phyloP scores from a whole-genome alignment of 1,140 invertebrate genomes.

The Philopotamus ludificatus region DNA sequence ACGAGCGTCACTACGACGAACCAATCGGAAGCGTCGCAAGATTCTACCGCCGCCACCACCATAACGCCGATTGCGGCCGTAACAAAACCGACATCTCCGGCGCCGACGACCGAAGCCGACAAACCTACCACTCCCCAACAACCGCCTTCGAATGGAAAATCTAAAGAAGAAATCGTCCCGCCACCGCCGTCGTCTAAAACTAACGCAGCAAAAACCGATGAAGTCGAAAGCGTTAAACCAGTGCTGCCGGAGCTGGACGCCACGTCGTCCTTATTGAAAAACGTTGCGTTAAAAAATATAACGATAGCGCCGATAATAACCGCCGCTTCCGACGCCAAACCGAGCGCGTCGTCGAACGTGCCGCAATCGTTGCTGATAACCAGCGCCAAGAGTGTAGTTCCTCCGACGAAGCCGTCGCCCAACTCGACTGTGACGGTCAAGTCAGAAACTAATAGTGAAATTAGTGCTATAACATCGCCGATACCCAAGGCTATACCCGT shows the following conservation, averaged over 20 bases:
- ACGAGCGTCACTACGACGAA: slow-evolving; percentile 47
- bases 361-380: slow-evolving; percentile 45
- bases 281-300: slow-evolving; percentile 54
- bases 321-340: slow-evolving; percentile 34
- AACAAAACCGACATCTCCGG: slow-evolving; percentile 19
- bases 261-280: slow-evolving; percentile 51
- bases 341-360: slow-evolving; percentile 41
- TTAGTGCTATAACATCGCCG: slow-evolving; percentile 23
- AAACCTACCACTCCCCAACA: neutral
- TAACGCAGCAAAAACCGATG: neutral
- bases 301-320: slow-evolving; percentile 51
- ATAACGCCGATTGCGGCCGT: neutral
- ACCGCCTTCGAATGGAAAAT: slow-evolving; percentile 1
- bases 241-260: slow-evolving; percentile 38
- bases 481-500: slow-evolving; percentile 37
- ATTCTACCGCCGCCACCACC: slow-evolving; percentile 18
- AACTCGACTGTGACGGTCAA: slow-evolving; percentile 46
- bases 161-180: slow-evolving; percentile 5
- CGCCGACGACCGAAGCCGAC: neutral
- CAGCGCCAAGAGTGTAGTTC: slow-evolving; percentile 4
- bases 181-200: neutral
- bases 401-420: slow-evolving; percentile 38
- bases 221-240: neutral
- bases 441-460: slow-evolving; percentile 38
- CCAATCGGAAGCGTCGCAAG: slow-evolving; percentile 47